A percentile compares a stretch with the other conserved stretches of the same genome.
Conservation (phyloP, 2,797 vertebrate species). For the Neosilurus mollespiculum region DNA sequence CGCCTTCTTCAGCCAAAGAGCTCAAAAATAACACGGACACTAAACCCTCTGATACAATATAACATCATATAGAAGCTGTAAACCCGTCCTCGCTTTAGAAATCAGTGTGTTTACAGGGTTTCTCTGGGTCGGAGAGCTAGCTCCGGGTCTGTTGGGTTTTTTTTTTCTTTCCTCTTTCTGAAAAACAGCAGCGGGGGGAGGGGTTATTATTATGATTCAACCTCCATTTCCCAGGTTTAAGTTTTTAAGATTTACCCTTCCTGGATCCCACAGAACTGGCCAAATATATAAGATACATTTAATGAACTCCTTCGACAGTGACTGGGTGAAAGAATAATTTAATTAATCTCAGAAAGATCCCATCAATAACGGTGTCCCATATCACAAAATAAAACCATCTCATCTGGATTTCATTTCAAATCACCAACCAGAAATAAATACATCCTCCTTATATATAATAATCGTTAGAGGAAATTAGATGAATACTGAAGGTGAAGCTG, state of each 20-base stretch:
- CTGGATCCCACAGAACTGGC: neutral
- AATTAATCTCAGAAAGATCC: neutral
- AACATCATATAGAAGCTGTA: too few relatives aligned
- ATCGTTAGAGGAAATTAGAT: neutral
- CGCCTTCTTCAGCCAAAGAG: conserved; percentile 58
- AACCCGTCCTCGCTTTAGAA: too few relatives aligned
- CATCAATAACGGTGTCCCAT: neutral
- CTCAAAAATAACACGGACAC: conserved; percentile 48
- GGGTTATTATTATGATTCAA: too few relatives aligned
- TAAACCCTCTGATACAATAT: too few relatives aligned
- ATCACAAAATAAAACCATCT: neutral
- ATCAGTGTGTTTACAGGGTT: too few relatives aligned
- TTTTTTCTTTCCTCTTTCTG: conserved; percentile 6
- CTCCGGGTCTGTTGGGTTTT: neutral
- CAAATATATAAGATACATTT: neutral
- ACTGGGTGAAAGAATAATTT: neutral
- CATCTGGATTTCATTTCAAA: neutral
- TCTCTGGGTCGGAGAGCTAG: neutral
- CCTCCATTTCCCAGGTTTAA: neutral
- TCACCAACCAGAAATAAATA: neutral
- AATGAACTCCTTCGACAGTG: neutral
- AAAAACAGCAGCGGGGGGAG: conserved; percentile 7
- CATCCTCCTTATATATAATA: too few relatives aligned
- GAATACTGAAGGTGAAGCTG: neutral
- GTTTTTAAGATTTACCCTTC: neutral